Conservation (phyloP, 2,113 vertebrate genomes). For the Coptodon bakossiorum region DNA sequence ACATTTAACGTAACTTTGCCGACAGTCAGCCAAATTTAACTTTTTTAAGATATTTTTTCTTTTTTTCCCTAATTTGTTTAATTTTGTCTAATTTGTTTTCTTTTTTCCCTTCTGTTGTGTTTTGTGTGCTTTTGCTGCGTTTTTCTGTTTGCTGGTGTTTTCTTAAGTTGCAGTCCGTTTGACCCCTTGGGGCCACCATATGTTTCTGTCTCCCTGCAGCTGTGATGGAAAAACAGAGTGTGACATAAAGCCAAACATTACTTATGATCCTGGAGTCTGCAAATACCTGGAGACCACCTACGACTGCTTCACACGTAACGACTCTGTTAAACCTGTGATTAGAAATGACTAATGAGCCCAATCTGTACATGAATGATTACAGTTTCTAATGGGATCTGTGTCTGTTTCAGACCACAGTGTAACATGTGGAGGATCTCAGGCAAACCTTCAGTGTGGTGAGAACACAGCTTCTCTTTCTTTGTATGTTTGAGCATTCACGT, state of each 20-base stretch:
- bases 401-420: fast-evolving
- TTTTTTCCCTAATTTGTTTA: no score
- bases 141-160: no score
- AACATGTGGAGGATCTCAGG: fast-evolving
- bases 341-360: background rate
- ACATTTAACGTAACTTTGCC: no score
- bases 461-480: background rate
- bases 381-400: background rate
- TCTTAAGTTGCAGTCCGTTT: no score
- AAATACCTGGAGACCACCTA: background rate
- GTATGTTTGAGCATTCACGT: fast-evolving
- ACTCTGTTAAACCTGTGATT: background rate
- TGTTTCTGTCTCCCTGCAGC: background rate
- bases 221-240: background rate
- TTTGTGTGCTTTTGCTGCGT: no score
- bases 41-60: no score
- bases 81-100: no score
- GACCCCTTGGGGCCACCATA: no score
- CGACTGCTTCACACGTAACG: fast-evolving
- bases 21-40: no score
- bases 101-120: no score
- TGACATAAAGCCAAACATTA: background rate
- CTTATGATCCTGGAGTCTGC: background rate
- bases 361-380: background rate
- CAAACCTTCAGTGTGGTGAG: background rate